Conservation (phyloP, 2,888 invertebrate genomes). For the Acrobeloides nanus region DNA sequence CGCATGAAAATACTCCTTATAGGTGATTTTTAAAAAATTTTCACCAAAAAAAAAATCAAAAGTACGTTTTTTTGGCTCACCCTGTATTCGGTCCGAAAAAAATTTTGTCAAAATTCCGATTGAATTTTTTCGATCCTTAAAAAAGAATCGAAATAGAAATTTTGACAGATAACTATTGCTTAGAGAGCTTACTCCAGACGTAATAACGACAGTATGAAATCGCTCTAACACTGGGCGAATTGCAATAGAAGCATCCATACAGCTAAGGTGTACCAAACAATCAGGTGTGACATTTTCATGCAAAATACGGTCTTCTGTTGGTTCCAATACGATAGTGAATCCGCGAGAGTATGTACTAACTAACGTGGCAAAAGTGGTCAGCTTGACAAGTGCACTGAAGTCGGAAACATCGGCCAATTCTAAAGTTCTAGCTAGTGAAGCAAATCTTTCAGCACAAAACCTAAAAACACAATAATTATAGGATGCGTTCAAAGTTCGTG, state of each 20-base stretch:
- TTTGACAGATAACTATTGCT: not conserved
- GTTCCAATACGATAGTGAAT: slow-evolving; percentile 94
- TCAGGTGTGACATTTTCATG: slow-evolving; percentile 18
- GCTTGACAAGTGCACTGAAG: slow-evolving; percentile 73
- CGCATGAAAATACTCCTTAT: too few species aligned
- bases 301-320: slow-evolving; percentile 75
- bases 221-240: slow-evolving; percentile 91
- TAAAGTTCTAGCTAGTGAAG: slow-evolving; percentile 77
- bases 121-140: too few species aligned
- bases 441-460: slow-evolving; percentile 84
- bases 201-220: slow-evolving; percentile 76
- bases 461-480: slow-evolving; percentile 64
- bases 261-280: slow-evolving; percentile 64
- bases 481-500: too few species aligned
- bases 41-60: too few species aligned
- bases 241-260: slow-evolving; percentile 95
- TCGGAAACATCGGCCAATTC: slow-evolving; percentile 85
- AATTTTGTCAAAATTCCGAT: too few species aligned
- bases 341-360: slow-evolving; percentile 91
- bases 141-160: too few species aligned
- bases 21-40: too few species aligned
- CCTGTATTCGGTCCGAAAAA: too few species aligned
- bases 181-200: slow-evolving; percentile 23
- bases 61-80: too few species aligned
- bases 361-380: slow-evolving; percentile 81